Evolutionary conservation across 2,797 vertebrate species (phyloP).

Genomic region (Mionectes olivaceus): DNA sequence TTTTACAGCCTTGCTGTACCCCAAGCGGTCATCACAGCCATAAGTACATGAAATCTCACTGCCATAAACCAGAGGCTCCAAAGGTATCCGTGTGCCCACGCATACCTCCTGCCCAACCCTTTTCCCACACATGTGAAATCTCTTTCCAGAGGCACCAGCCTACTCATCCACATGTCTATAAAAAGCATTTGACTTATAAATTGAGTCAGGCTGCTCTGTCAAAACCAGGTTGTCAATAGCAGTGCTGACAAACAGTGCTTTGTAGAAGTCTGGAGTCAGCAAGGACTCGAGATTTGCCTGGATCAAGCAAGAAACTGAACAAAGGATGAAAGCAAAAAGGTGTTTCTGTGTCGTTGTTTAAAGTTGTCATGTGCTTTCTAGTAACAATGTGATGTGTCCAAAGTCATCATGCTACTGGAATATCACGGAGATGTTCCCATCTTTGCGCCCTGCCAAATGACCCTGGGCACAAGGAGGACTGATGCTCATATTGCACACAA

Average conservation of each 20-base stretch:
- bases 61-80: constrained; percentile 14
- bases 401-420: not conserved
- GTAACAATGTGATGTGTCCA: not conserved
- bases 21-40: not conserved
- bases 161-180: constrained; percentile 29
- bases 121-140: constrained; percentile 24
- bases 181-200: constrained; percentile 42
- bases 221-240: constrained; percentile 13
- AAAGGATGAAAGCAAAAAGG: not conserved
- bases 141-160: constrained; percentile 41
- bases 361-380: not conserved
- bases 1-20: not conserved
- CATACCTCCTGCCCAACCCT: not conserved
- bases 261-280: constrained; percentile 12
- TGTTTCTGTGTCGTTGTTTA: not conserved
- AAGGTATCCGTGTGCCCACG: not conserved
- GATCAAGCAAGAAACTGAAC: not conserved
- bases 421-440: not conserved
- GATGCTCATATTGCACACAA: rapidly evolving
- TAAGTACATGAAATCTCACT: not conserved
- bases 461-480: not conserved
- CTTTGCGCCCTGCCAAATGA: not conserved
- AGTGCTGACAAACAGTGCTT: not conserved
- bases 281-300: not conserved
- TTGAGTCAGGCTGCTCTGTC: constrained; percentile 16